Percentiles rank a stretch among this genome's conserved stretches.
Conservation (phyloP, 2,888 invertebrate species). For the Stegana nigrithorax region DNA sequence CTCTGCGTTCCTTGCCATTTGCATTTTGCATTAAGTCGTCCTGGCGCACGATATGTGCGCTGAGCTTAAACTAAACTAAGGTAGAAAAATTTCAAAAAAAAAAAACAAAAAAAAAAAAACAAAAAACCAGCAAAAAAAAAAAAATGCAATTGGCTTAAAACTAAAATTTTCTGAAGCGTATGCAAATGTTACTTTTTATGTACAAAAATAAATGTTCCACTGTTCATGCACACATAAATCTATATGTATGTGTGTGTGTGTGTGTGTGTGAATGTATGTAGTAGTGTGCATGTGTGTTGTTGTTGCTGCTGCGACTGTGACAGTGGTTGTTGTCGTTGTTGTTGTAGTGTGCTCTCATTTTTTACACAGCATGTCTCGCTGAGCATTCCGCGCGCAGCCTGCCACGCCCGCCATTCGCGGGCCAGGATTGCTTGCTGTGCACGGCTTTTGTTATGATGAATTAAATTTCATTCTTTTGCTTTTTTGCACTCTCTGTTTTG, state of each 20-base stretch:
- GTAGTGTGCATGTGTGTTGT: neutral
- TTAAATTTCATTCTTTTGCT: conserved; percentile 12
- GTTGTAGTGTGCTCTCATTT: neutral
- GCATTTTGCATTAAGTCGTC: no score
- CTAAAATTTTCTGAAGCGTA: no score
- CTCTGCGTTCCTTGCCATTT: no score
- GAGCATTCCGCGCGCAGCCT: neutral
- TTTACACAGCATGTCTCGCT: neutral
- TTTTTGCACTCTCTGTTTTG: neutral
- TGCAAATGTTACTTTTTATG: no score
- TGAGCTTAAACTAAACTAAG: no score
- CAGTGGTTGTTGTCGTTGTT: neutral
- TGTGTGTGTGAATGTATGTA: neutral
- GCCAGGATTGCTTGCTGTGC: neutral
- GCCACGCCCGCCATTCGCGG: neutral
- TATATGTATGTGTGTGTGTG: neutral
- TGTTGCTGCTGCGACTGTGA: neutral
- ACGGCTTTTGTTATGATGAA: conserved; percentile 16
- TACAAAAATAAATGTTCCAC: no score
- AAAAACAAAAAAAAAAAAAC: neutral
- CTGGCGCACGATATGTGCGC: no score
- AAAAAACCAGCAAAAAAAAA: neutral
- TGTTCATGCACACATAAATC: no score
- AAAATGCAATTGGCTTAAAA: neutral
- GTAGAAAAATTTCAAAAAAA: no score